These are phyloP conservation scores for Arvicanthis niloticus DNA, from an alignment of 2,113 vertebrate genomes.

Conservation along the genomic window DNA sequence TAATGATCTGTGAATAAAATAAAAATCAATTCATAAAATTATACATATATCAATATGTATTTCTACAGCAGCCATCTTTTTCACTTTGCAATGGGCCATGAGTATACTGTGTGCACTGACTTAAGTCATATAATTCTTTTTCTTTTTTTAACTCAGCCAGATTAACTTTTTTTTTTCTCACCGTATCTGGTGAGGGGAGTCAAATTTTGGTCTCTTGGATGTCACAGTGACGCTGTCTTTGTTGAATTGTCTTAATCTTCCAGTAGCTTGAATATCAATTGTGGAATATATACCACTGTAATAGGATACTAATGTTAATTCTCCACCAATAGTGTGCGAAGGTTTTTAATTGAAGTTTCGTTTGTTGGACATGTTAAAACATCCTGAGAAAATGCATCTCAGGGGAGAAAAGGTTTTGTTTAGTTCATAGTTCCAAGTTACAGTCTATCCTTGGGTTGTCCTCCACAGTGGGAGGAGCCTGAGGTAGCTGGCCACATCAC, in stretches of 20 bases:
- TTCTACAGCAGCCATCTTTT: background rate
- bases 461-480: background rate
- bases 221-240: background rate
- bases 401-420: background rate
- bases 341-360: background rate
- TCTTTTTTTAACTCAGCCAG: background rate
- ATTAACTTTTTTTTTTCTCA: background rate
- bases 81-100: background rate
- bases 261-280: too few relatives aligned
- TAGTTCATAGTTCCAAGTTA: background rate
- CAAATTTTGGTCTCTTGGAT: background rate
- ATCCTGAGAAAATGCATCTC: background rate
- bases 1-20: background rate
- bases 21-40: background rate
- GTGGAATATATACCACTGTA: too few relatives aligned
- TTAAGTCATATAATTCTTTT: background rate
- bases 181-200: background rate
- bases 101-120: background rate
- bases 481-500: background rate
- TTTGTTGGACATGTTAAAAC: background rate
- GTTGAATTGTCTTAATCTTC: background rate
- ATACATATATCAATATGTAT: background rate
- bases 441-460: background rate
- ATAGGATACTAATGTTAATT: too few relatives aligned
- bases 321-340: background rate